Conservation (phyloP, 2,113 vertebrate species). For the Leptosomus discolor region DNA sequence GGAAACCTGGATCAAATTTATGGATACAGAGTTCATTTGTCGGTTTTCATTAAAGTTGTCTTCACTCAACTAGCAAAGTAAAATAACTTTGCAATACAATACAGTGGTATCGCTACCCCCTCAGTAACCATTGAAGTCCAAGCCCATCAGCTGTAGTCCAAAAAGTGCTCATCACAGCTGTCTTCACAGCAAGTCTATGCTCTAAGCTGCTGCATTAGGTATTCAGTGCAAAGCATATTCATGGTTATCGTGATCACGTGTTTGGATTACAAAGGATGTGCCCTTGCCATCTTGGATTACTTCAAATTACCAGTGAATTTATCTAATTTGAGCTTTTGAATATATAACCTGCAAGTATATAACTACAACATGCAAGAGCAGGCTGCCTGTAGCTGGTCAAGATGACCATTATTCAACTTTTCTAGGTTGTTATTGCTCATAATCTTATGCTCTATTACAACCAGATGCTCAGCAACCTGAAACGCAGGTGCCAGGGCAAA, state of each 20-base stretch:
- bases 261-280: background rate
- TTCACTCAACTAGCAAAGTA: background rate
- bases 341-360: background rate
- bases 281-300: background rate
- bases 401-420: background rate
- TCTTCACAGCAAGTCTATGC: background rate
- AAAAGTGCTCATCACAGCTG: fast-evolving
- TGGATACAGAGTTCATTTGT: background rate
- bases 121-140: background rate
- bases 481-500: background rate
- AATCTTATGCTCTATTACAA: background rate
- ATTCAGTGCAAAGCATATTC: background rate
- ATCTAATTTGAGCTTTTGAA: background rate
- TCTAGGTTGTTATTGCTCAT: background rate
- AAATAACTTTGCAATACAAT: background rate
- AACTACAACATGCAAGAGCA: background rate
- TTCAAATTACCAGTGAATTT: background rate
- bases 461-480: background rate
- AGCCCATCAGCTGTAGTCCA: background rate
- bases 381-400: background rate
- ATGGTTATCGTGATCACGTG: background rate
- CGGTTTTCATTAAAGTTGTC: background rate
- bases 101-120: too few species aligned
- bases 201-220: background rate
- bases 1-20: background rate